Evolutionary conservation across 1,140 invertebrate species (phyloP), one percentile per base, ranked within the genome.

Genomic region (Dolichoris vasculosae): DNA sequence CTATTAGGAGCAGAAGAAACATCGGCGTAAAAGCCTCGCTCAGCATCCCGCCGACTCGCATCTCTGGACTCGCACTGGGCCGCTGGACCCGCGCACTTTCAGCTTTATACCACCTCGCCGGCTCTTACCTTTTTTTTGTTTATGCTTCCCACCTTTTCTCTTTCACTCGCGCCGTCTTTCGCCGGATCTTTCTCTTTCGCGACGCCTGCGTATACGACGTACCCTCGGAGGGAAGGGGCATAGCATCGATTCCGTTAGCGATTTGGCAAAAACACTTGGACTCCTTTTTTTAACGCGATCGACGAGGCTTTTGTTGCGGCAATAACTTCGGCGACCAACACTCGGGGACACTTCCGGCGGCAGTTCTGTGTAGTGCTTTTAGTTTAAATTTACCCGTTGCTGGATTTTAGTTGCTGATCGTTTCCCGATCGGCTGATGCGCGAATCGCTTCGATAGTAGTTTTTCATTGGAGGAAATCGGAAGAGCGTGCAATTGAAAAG

Each of bases 11-110:
- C 75, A 91, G 85, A 0, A 80, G 35, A 20, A 84, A 26, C n/a
- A 73, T 46, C 32, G 64, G 71, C 38, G 46, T n/a, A 84, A 83
- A 86, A 82, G 87, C 87, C 89, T 86, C 88, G 88, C 90, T 88
- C 90, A 92, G 89, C 91, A 91, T 93, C 90, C 90, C 91, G 87
- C 88, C 90, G 87, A 89, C 86, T 89, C 88, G 90, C 91, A 92
- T 92, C 91, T 92, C 91, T 91, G 91, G 26, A 90, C 91, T 91
- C 88, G 90, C 90, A 93, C 92, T 93, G 91, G 91, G 90, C 90
- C 90, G 88, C 90, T 88, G 88, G 90, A 90, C 89, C 87, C 90
- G 82, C 85, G 89, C 89, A 89, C 92, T 90, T 90, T 92, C 92
- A 90, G 90, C 90, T 93, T 92, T 93, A 93, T 93, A 93, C 90